Evolutionary conservation across 2,113 vertebrate genomes (phyloP).

Genomic region (Tringa solitaria): DNA sequence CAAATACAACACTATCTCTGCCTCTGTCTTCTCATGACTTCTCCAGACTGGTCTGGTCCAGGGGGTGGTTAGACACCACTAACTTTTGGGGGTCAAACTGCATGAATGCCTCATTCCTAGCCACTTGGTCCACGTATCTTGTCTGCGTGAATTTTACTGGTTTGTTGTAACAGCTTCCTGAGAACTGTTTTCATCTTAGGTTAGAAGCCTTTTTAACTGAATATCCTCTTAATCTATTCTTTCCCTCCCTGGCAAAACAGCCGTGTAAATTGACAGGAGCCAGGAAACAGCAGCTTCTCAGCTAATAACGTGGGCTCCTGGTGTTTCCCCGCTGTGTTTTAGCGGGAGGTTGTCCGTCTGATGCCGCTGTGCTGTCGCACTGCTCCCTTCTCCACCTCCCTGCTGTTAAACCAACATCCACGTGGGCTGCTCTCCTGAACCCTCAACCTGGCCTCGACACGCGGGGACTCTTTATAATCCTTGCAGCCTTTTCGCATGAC

Average conservation of each 20-base stretch:
- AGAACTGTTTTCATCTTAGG: background rate
- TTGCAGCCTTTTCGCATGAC: background rate
- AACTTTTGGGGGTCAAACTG: background rate
- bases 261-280: background rate
- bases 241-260: background rate
- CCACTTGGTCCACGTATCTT: background rate
- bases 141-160: background rate
- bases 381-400: rapidly evolving
- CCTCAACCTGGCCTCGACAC: background rate
- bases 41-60: background rate
- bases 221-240: background rate
- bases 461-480: background rate
- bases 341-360: background rate
- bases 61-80: background rate
- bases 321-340: background rate
- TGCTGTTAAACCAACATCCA: background rate
- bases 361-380: background rate
- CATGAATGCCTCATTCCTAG: background rate
- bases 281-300: background rate
- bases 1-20: rapidly evolving
- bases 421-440: background rate
- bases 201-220: background rate
- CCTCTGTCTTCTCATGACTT: background rate
- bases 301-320: background rate
- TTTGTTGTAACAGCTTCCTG: background rate